Evolutionary conservation across 2,797 vertebrate species (phyloP), one percentile per base, ranked within the genome.

Genomic region (Discoglossus pictus): DNA sequence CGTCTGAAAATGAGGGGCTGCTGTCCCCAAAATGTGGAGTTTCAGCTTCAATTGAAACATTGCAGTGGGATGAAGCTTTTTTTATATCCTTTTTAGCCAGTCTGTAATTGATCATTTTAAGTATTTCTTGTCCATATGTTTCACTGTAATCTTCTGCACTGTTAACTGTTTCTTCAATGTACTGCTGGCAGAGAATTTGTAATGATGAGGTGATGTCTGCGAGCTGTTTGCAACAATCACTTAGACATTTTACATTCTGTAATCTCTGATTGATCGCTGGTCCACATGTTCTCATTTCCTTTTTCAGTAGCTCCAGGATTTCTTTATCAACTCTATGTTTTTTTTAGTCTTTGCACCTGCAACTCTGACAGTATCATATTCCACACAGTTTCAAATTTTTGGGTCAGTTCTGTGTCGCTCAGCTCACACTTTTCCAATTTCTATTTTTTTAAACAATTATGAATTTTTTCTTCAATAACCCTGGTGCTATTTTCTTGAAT

Each of bases 1-100:
- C 51, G 79, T 78, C 67, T 87, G 85, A 74, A 90, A 88, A 17
- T 84, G 80, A 16, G 73, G 42, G 48, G 81, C 82, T 17, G 85
- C 84, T 56, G 62, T 61, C 1, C 75, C 75, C 55, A 87, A 89
- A 42, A 91, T 68, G 50, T 82, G 74, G 10, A 85, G 68, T 69
- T 90, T 90, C 11, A 90, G 70, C 55, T 89, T 85, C 23, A 47
- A 2, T 16, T 46, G 40, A 46, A 60, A 60, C 15, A 46, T 18
- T 6, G 16, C 8, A 6, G 25, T 35, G 21, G 27, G 6, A 4
- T 15, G 16, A 12, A 60, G 27, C 15, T n/a, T 60, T 43, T 16
- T 39, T n/a, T 6, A 44, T 11, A 6, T 60, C 24, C 5, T 20
- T 11, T 4, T 46, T n/a, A 4, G 18, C 20, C 12, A 60, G 56